phyloP scores from a whole-genome alignment of 2,888 invertebrate genomes.

The Drosophila peninsularis region DNA sequence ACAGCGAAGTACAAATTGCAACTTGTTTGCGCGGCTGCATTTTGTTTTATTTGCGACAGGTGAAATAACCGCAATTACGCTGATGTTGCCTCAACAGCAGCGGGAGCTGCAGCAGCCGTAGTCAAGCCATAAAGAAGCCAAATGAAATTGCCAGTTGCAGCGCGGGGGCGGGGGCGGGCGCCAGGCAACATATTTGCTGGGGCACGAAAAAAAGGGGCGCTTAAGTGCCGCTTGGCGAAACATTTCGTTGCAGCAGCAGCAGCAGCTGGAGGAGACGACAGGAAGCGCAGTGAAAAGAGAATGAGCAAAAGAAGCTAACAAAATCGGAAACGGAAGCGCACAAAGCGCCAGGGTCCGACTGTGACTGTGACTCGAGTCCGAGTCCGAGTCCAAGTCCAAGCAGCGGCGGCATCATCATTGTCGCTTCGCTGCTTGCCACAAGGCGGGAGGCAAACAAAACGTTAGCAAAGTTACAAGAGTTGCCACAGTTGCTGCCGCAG shows the following conservation, averaged over 20 bases:
- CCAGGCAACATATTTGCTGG: slow-evolving; percentile 65
- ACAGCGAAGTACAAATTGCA: slow-evolving; percentile 73
- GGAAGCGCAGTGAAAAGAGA: slow-evolving; percentile 50
- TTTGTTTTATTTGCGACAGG: slow-evolving; percentile 79
- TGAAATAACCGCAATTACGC: slow-evolving; percentile 79
- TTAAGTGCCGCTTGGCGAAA: slow-evolving; percentile 79
- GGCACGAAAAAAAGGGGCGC: slow-evolving; percentile 57
- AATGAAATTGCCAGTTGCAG: slow-evolving; percentile 65
- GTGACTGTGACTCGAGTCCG: slow-evolving; percentile 12
- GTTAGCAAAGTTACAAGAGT: slow-evolving; percentile 13
- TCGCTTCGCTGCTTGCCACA: slow-evolving; percentile 73
- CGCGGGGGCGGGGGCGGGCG: background rate
- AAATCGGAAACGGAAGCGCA: slow-evolving; percentile 78
- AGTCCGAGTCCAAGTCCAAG: background rate
- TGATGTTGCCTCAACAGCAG: slow-evolving; percentile 52
- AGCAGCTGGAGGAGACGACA: slow-evolving; percentile 20
- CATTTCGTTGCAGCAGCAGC: slow-evolving; percentile 64
- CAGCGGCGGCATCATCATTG: slow-evolving; percentile 58
- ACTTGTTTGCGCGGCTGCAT: slow-evolving; percentile 75
- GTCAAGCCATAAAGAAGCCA: slow-evolving; percentile 55
- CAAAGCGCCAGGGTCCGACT: slow-evolving; percentile 64
- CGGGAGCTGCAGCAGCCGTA: slow-evolving; percentile 15
- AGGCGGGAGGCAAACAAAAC: slow-evolving; percentile 14
- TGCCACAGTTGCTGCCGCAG: slow-evolving; percentile 46
- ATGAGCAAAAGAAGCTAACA: slow-evolving; percentile 50